Base-by-base conservation (phyloP, 2,888 invertebrate genomes). In the Pammene aurita region DNA sequence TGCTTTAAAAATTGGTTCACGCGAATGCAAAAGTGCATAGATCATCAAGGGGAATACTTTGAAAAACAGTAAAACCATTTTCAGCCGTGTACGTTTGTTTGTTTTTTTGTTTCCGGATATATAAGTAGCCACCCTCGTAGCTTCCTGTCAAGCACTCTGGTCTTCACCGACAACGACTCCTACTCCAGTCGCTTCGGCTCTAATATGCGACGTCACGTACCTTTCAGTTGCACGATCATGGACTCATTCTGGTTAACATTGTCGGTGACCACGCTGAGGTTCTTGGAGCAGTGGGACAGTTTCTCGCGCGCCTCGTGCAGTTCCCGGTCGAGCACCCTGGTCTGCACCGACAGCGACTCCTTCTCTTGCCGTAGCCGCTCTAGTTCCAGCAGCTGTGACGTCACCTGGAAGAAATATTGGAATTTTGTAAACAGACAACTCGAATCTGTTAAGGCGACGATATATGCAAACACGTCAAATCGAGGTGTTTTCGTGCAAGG, bases 291-390 rank as follows among this genome's bases (percentile, higher is more conserved):
- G 72, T 93, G 92, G 7, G 94, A 89, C 63, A 95, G 82, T 77
- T 96, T 96, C 67, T 96, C 96, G 77, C 95, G 93, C 26, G 94
- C 93, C 64, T 96, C 96, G 68, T 93, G 94, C 71, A 96, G 84
- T 79, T 97, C 97, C 63, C 96, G 92, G 78, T 97, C 97, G 0
- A 95, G 87, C 0, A 96, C 94, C 70, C 96, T 93, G 78, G 95
- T 95, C 74, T 96, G 95, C 78, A 96, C 95, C 72, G 95, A 93
- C 54, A 96, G 88, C 13, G 95, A 93, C 76, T 97, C 97, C 75
- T 96, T 96, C 75, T 97, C 97, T 86, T 96, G 96, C 73, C 95
- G 94, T 41, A 96, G 88, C 66, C 96, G 94, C 72, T 96, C 95
- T 34, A 95, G 87, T 76, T 97, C 96, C 55, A 96, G 84, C 52